A percentile compares a stretch with the other conserved stretches of the same genome.
Evolutionary conservation across 2,113 vertebrate species (phyloP).

Genomic region (Neoarius graeffei): DNA sequence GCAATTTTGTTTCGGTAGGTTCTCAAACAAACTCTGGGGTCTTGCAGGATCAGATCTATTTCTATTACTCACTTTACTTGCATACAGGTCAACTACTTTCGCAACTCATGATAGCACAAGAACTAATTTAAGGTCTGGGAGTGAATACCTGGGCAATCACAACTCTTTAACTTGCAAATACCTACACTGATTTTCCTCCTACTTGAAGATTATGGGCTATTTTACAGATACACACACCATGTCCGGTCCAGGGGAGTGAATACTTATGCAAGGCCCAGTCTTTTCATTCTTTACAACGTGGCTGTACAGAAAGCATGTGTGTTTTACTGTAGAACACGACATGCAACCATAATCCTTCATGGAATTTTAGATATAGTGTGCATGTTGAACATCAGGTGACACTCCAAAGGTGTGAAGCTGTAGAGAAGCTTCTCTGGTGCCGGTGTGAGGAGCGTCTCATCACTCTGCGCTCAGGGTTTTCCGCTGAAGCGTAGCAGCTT

Average conservation of each 20-base stretch:
- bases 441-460: slow-evolving; percentile 71
- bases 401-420: slow-evolving; percentile 24
- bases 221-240: background rate
- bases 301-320: too few relatives aligned
- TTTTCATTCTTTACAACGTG: too few relatives aligned
- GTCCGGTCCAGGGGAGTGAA: background rate
- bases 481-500: slow-evolving; percentile 52
- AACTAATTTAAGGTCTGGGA: background rate
- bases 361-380: background rate
- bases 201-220: background rate
- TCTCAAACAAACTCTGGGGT: background rate
- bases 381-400: background rate
- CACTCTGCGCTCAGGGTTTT: slow-evolving; percentile 70
- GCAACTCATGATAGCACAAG: background rate
- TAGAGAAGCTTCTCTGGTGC: slow-evolving; percentile 12
- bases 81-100: too few relatives aligned
- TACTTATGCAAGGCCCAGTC: background rate
- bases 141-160: background rate
- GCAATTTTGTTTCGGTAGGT: background rate
- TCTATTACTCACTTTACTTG: background rate
- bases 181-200: background rate
- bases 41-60: background rate
- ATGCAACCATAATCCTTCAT: background rate
- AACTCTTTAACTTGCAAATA: background rate
- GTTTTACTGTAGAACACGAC: too few relatives aligned